These are phyloP conservation scores for Cyaniris semiargus DNA, from an alignment of 2,888 invertebrate species.

Conservation along the genomic window DNA sequence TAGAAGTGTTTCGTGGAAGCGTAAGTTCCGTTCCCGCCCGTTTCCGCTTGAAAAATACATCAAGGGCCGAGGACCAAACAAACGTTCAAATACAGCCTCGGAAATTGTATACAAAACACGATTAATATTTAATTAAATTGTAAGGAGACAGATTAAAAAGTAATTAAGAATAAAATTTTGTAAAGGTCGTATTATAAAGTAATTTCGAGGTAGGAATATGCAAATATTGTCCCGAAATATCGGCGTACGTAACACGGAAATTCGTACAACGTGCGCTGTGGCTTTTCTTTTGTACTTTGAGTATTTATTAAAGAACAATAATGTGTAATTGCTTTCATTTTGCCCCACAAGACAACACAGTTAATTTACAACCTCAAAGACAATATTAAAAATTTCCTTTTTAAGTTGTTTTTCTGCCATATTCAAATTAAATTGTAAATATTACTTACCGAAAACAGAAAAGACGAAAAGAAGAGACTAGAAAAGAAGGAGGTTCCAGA, in stretches of 20 bases:
- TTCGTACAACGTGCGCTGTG: neutral
- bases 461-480: too few relatives aligned
- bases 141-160: neutral
- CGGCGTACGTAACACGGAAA: neutral
- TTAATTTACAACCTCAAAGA: neutral
- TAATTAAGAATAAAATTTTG: neutral
- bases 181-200: slow-evolving; percentile 21
- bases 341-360: neutral
- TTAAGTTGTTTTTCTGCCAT: too few relatives aligned
- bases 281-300: neutral
- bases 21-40: neutral
- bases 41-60: neutral
- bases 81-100: neutral
- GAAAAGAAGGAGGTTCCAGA: too few relatives aligned
- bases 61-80: neutral
- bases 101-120: neutral
- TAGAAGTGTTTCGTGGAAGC: neutral
- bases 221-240: neutral
- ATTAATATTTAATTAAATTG: neutral
- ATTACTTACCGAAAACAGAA: too few relatives aligned
- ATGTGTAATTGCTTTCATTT: slow-evolving; percentile 7
- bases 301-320: slow-evolving; percentile 5
- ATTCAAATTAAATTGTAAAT: too few relatives aligned
- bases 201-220: slow-evolving; percentile 18
- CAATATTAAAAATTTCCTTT: neutral